Base-by-base conservation (phyloP, 2,113 vertebrate species). In the Neotoma lepida region DNA sequence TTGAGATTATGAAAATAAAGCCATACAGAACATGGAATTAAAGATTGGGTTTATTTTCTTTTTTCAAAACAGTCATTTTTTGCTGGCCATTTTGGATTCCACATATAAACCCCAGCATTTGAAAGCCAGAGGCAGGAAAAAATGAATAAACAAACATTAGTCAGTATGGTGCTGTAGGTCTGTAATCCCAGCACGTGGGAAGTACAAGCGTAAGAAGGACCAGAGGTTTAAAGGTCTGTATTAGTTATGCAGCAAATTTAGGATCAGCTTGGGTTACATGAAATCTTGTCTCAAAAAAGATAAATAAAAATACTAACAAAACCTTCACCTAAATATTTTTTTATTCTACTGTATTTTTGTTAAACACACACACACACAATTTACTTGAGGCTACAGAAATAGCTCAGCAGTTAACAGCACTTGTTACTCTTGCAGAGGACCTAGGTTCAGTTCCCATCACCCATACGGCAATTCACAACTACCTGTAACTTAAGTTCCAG, bases 21-120 rank as follows among this genome's bases (percentile, higher is more conserved):
- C 35, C 58, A 85, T 13, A 70, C 22, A 81, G 33, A 70, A 68
- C 44, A 94, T n/a, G 14, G 51, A 93, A 91, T 73, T 92, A 84
- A 10, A 90, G 28, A 71, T 22, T 41, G 44, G 14, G 6, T 73
- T 73, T 73, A 44, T 81, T 93, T 74, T n/a, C 1, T 33, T 66
- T 54, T n/a, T 39, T 33, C 9, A 78, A 78, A 54, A 78, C 30
- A 78, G 46, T 78, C 30, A 49, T 78, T 78, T 78, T n/a, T 33
- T 51, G 76, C 30, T 51, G 49, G 8, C 46, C 49, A 78, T 22
- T 54, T 15, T 78, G 46, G 71, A 28, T 78, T 54, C 14, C 30
- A 51, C 49, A 30, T 54, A 54, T 54, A 78, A 78, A 49, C 44
- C 4, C 49, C 17, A 35, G 49, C 49, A 78, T 33, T n/a, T 49